phyloP scores from a whole-genome alignment of 1,140 invertebrate genomes.

The Sminthurinus signatus region DNA sequence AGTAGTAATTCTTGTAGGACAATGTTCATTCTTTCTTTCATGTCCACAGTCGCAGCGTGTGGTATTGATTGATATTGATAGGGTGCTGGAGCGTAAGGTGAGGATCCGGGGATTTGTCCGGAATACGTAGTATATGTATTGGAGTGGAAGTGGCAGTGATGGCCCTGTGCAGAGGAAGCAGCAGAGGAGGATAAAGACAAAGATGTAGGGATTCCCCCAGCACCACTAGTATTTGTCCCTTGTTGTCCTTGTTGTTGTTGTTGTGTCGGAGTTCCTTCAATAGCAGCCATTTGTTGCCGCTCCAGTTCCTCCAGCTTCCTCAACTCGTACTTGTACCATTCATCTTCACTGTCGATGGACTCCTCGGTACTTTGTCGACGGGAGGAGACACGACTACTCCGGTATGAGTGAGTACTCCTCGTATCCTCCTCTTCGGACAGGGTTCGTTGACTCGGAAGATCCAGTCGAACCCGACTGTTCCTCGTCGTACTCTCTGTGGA shows the following conservation, averaged over 20 bases:
- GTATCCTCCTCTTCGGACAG: slow-evolving; percentile 69
- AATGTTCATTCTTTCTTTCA: slow-evolving; percentile 69
- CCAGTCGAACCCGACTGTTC: slow-evolving; percentile 51
- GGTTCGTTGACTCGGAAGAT: slow-evolving; percentile 57
- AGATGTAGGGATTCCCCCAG: too few species aligned
- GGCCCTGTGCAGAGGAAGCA: neutral
- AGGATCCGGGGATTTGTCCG: neutral
- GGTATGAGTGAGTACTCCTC: slow-evolving; percentile 73
- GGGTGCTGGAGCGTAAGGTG: neutral
- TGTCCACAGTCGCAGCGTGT: slow-evolving; percentile 45
- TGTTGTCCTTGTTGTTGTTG: slow-evolving; percentile 10
- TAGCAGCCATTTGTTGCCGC: slow-evolving; percentile 60
- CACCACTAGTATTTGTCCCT: too few species aligned
- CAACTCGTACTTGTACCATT: slow-evolving; percentile 85
- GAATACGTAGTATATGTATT: neutral
- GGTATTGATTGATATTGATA: slow-evolving; percentile 21
- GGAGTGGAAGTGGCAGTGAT: slow-evolving; percentile 9
- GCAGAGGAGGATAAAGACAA: neutral
- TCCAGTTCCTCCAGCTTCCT: slow-evolving; percentile 80
- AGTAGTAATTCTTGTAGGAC: slow-evolving; percentile 62
- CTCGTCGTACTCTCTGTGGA: slow-evolving; percentile 46
- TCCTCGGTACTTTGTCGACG: slow-evolving; percentile 84
- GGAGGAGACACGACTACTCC: slow-evolving; percentile 78
- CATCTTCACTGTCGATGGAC: slow-evolving; percentile 85
- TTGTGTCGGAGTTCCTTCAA: slow-evolving; percentile 42